A percentile compares a stretch with the other conserved stretches of the same genome.
phyloP scores from a whole-genome alignment of 2,797 vertebrate species.

The Macrochelys suwanniensis region DNA sequence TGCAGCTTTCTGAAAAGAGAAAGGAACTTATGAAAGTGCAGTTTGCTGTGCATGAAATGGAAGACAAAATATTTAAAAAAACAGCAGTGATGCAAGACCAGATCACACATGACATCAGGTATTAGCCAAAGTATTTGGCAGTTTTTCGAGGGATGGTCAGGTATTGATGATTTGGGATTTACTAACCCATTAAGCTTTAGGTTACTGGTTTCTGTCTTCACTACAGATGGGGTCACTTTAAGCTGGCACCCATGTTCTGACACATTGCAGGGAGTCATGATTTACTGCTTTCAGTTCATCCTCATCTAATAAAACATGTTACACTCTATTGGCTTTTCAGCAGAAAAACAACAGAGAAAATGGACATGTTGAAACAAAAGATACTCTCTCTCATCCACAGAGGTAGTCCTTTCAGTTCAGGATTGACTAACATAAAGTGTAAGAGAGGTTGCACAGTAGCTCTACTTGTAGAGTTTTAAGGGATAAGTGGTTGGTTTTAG shows the following conservation, averaged over 20 bases:
- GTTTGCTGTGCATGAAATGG: conserved; percentile 3
- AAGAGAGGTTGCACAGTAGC: not conserved
- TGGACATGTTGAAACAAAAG: not conserved
- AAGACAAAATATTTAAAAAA: conserved; percentile 35
- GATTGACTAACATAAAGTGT: not conserved
- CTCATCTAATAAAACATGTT: not conserved
- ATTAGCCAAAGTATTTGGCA: not conserved
- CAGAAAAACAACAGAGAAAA: not conserved
- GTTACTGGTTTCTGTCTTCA: not conserved
- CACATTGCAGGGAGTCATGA: not conserved
- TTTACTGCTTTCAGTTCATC: not conserved
- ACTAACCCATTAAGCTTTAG: not conserved
- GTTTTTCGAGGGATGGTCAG: not conserved
- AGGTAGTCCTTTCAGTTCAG: not conserved
- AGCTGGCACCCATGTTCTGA: not conserved
- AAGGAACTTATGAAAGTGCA: conserved; percentile 41
- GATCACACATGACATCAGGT: not conserved
- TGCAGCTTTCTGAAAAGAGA: conserved; percentile 36
- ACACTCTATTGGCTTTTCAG: not conserved
- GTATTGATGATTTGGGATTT: not conserved
- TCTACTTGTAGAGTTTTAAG: not conserved
- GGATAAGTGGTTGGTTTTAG: not conserved
- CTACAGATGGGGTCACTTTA: not conserved
- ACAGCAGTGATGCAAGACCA: conserved; percentile 29
- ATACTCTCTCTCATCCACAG: not conserved